Conservation (phyloP, 2,888 invertebrate genomes). For the Ganaspis brasiliensis region DNA sequence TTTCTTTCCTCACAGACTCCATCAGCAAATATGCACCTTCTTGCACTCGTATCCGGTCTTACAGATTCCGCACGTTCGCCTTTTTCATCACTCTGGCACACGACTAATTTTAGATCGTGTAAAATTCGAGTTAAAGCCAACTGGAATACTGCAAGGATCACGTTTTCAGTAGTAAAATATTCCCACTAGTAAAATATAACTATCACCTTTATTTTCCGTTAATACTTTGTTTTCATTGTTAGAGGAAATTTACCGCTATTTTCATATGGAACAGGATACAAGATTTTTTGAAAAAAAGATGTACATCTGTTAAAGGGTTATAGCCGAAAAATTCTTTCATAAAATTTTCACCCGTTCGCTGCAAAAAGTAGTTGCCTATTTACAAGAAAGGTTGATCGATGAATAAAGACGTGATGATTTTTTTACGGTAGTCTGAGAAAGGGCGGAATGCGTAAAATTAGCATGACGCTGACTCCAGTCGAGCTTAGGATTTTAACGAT, state of each 20-base stretch:
- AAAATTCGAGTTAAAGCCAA: constrained; percentile 10
- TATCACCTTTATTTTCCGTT: too few species aligned
- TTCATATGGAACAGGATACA: too few species aligned
- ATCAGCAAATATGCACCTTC: constrained; percentile 56
- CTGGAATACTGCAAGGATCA: background rate
- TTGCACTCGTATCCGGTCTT: constrained; percentile 56
- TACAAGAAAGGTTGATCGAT: constrained; percentile 36
- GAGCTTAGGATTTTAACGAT: constrained; percentile 33
- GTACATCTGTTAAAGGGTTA: background rate
- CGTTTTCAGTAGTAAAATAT: background rate
- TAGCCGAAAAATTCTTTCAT: background rate
- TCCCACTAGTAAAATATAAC: background rate
- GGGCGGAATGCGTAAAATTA: constrained; percentile 41
- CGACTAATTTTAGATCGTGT: constrained; percentile 41
- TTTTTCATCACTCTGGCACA: constrained; percentile 39
- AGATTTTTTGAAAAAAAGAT: too few species aligned
- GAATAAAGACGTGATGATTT: constrained; percentile 42
- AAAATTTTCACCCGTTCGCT: constrained; percentile 18
- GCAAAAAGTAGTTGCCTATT: background rate
- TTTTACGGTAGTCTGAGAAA: constrained; percentile 40
- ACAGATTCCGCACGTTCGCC: constrained; percentile 42
- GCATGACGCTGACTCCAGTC: constrained; percentile 20
- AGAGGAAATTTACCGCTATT: too few species aligned
- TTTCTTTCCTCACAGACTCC: constrained; percentile 9
- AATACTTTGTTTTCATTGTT: too few species aligned